These are phyloP conservation scores for Butorides virescens DNA, from an alignment of 2,113 vertebrate species.

Conservation along the genomic window DNA sequence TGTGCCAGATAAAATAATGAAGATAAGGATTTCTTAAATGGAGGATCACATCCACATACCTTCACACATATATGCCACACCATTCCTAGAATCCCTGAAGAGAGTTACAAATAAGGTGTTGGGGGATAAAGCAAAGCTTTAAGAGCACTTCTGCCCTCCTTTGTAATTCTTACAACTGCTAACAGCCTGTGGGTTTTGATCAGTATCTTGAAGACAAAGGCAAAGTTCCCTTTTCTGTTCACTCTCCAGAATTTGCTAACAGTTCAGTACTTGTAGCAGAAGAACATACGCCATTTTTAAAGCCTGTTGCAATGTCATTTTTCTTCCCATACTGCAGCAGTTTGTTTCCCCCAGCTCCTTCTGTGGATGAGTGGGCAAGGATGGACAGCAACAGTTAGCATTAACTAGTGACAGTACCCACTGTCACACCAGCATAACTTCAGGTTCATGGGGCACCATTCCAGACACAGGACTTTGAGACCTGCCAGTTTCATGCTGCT, in stretches of 20 bases:
- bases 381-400: not conserved
- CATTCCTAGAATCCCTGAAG: not conserved
- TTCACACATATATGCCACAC: not conserved
- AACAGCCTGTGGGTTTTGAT: not conserved
- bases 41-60: not conserved
- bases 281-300: not conserved
- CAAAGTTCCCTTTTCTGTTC: not conserved
- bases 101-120: accelerated
- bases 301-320: not conserved
- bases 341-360: not conserved
- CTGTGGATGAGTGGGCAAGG: not conserved
- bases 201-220: not conserved
- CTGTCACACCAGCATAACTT: not conserved
- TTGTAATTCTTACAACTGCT: not conserved
- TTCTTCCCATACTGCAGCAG: not conserved
- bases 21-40: not conserved
- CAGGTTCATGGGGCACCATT: not conserved
- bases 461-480: not conserved
- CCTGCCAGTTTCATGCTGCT: not conserved
- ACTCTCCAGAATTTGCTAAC: not conserved
- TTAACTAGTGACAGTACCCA: not conserved
- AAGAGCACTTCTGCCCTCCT: not conserved
- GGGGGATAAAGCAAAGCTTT: not conserved
- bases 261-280: not conserved
- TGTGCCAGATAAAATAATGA: not conserved